Conservation (phyloP, 92 coral and sea anemone genomes). For the Palythoa grandis region DNA sequence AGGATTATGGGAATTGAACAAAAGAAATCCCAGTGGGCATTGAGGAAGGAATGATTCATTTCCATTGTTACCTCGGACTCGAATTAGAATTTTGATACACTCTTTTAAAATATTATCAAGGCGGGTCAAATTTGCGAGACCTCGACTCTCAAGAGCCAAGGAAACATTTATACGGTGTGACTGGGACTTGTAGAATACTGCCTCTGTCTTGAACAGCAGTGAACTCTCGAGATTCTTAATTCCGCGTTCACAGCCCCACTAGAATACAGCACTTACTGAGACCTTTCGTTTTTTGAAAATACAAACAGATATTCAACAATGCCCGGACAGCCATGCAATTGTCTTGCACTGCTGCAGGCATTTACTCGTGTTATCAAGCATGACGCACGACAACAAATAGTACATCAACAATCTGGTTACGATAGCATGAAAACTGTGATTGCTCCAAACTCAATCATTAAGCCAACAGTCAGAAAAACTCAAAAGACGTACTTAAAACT, state of each 20-base stretch:
- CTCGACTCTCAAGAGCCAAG: too few relatives aligned
- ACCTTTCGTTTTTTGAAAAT: neutral
- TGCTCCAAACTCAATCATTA: conserved; percentile 1
- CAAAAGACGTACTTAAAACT: neutral
- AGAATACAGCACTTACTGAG: neutral
- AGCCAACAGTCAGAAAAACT: neutral
- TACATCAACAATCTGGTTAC: conserved; percentile 14
- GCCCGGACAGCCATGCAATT: neutral
- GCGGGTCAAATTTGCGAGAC: too few relatives aligned
- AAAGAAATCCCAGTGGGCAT: too few relatives aligned
- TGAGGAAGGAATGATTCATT: too few relatives aligned
- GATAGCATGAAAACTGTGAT: conserved; percentile 45
- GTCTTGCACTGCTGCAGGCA: neutral
- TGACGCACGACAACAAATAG: conserved; percentile 24
- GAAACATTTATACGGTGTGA: too few relatives aligned
- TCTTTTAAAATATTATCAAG: too few relatives aligned
- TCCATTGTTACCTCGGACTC: too few relatives aligned
- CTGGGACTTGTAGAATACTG: too few relatives aligned
- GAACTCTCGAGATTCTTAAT: neutral
- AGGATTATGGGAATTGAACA: too few relatives aligned
- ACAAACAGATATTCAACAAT: neutral
- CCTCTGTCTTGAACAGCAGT: too few relatives aligned
- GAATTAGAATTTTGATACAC: too few relatives aligned
- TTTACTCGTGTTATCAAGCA: conserved; percentile 25
- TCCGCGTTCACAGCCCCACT: neutral